Percentiles rank a stretch among this genome's conserved stretches.
These are phyloP conservation scores for Pherbina coryleti DNA, from an alignment of 2,888 invertebrate genomes.

Conservation along the genomic window DNA sequence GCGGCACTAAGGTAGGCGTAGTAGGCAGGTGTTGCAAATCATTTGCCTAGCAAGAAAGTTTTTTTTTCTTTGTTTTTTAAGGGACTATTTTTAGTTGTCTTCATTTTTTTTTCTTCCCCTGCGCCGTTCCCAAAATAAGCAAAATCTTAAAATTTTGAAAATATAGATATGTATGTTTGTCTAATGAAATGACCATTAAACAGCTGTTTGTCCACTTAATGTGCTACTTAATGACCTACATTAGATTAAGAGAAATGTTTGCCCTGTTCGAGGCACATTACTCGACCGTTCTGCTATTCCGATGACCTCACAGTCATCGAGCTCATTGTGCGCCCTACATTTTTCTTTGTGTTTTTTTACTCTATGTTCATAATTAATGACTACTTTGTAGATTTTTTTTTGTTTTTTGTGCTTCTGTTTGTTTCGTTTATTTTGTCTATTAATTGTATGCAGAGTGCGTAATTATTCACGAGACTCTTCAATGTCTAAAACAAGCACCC, in stretches of 20 bases:
- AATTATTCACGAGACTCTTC: conserved; percentile 28
- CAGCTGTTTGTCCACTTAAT: conserved; percentile 65
- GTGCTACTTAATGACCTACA: conserved; percentile 43
- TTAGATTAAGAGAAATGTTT: conserved; percentile 13
- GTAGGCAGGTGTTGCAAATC: conserved; percentile 37
- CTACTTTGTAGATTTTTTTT: background rate
- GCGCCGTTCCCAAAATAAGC: background rate
- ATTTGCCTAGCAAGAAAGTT: background rate
- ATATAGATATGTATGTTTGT: background rate
- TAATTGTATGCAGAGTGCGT: conserved; percentile 21
- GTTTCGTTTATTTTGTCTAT: background rate
- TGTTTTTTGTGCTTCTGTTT: background rate
- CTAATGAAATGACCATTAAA: conserved; percentile 25
- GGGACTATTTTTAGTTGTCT: no score
- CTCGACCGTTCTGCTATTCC: background rate
- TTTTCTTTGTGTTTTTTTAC: no score
- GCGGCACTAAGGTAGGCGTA: conserved; percentile 32
- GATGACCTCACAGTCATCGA: conserved; percentile 13
- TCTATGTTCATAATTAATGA: conserved; percentile 4
- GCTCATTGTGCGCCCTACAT: background rate
- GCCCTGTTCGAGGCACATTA: background rate
- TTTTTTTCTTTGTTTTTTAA: no score
- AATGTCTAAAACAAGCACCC: conserved; percentile 22
- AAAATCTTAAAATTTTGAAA: background rate
- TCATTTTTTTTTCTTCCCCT: background rate